Percentiles rank a stretch among this genome's conserved stretches.
phyloP scores from a whole-genome alignment of 2,888 invertebrate genomes.

The Dryomyza anilis region DNA sequence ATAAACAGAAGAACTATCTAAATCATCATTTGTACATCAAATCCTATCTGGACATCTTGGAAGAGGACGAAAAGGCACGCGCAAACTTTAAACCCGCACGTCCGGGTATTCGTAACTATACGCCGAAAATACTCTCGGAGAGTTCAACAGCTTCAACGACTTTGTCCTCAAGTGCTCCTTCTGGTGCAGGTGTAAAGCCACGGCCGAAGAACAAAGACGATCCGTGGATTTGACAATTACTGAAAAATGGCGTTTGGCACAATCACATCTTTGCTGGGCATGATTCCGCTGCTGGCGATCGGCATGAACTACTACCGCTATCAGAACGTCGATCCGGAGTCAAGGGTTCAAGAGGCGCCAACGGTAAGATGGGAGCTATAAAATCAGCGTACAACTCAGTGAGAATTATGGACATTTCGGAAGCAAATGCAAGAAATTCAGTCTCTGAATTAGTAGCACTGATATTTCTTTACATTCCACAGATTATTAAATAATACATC shows the following conservation, averaged over 20 bases:
- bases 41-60: conserved; percentile 63
- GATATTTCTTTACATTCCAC: too few species aligned
- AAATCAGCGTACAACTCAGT: too few species aligned
- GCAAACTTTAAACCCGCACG: conserved; percentile 63
- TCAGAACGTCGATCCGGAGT: conserved; percentile 81
- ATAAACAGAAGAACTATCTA: conserved; percentile 62
- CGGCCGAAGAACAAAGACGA: conserved; percentile 60
- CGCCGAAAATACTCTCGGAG: conserved; percentile 70
- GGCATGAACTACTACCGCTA: conserved; percentile 82
- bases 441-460: too few species aligned
- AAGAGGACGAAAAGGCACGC: conserved; percentile 62
- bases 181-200: background rate
- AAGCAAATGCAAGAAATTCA: too few species aligned
- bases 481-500: too few species aligned
- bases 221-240: conserved; percentile 69
- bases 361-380: conserved; percentile 75
- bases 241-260: conserved; percentile 66
- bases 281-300: conserved; percentile 81
- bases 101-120: conserved; percentile 72
- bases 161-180: conserved; percentile 48
- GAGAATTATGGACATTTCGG: too few species aligned
- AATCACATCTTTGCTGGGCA: conserved; percentile 72
- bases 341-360: conserved; percentile 72
- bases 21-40: conserved; percentile 66
- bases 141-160: conserved; percentile 7